These are phyloP conservation scores for Nesogale talazaci DNA, from an alignment of 2,113 vertebrate species.

Conservation along the genomic window DNA sequence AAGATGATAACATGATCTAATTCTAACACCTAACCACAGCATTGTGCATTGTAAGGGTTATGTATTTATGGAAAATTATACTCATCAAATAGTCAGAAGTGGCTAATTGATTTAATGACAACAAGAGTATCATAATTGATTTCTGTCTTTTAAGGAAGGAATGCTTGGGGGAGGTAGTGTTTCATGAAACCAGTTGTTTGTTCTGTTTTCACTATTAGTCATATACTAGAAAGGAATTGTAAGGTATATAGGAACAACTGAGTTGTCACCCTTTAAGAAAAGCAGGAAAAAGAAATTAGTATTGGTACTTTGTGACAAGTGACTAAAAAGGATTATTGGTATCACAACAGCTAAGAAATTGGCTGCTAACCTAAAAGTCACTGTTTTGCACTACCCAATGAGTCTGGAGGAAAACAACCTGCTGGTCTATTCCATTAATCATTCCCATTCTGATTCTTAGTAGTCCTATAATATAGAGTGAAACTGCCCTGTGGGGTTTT, in stretches of 20 bases:
- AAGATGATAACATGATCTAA: background rate
- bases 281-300: background rate
- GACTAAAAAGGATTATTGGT: background rate
- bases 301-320: background rate
- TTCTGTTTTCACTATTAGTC: background rate
- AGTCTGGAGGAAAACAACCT: too few relatives aligned
- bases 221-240: background rate
- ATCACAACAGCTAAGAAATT: background rate
- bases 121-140: background rate
- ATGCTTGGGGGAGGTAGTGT: background rate
- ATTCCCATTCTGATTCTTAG: too few relatives aligned
- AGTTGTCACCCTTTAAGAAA: background rate
- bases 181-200: background rate
- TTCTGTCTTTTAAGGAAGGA: background rate
- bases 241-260: background rate
- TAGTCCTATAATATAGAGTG: too few relatives aligned
- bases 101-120: constrained; percentile 31
- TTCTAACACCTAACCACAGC: constrained; percentile 25
- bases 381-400: too few relatives aligned
- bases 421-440: too few relatives aligned
- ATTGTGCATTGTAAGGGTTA: constrained; percentile 16
- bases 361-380: background rate
- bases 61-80: constrained; percentile 44
- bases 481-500: too few relatives aligned
- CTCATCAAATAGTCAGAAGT: constrained; percentile 2